Evolutionary conservation across 2,113 vertebrate genomes (phyloP).

Genomic region (Salvelinus fontinalis): DNA sequence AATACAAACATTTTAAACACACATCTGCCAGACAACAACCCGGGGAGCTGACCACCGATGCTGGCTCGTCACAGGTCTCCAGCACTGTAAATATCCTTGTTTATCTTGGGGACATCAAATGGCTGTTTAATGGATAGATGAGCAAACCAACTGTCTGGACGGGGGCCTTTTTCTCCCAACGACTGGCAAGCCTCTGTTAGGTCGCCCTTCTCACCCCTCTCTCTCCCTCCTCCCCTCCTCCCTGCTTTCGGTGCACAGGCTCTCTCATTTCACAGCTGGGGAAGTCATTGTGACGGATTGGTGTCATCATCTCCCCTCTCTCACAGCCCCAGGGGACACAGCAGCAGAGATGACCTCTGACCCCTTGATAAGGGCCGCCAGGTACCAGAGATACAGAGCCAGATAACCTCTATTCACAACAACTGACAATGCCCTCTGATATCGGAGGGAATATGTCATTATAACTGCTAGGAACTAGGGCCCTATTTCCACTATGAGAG

Average conservation of each 20-base stretch:
- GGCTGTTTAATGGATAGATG: conserved; percentile 54
- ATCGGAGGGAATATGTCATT: background rate
- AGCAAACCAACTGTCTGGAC: conserved; percentile 66
- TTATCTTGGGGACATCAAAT: conserved; percentile 67
- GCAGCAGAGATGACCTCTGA: conserved; percentile 50
- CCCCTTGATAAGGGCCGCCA: conserved; percentile 27
- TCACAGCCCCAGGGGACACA: conserved; percentile 18
- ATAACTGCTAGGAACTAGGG: background rate
- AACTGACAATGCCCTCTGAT: conserved; percentile 3
- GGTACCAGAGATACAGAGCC: conserved; percentile 15
- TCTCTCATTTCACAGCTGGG: conserved; percentile 63
- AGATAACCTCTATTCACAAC: conserved; percentile 20
- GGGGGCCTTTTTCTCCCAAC: conserved; percentile 7
- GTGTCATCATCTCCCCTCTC: conserved; percentile 42
- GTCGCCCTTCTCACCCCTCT: background rate
- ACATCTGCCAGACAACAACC: conserved; percentile 36
- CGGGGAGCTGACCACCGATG: conserved; percentile 9
- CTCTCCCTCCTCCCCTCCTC: background rate
- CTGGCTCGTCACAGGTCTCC: conserved; percentile 16
- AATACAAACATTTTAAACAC: conserved; percentile 35
- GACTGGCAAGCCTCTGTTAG: too few species aligned
- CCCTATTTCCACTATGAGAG: too few species aligned
- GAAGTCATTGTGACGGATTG: conserved; percentile 45
- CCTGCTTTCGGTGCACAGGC: conserved; percentile 10
- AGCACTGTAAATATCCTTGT: conserved; percentile 63